These are phyloP conservation scores for Camponotus fellah DNA, from an alignment of 2,888 invertebrate species.

Conservation along the genomic window DNA sequence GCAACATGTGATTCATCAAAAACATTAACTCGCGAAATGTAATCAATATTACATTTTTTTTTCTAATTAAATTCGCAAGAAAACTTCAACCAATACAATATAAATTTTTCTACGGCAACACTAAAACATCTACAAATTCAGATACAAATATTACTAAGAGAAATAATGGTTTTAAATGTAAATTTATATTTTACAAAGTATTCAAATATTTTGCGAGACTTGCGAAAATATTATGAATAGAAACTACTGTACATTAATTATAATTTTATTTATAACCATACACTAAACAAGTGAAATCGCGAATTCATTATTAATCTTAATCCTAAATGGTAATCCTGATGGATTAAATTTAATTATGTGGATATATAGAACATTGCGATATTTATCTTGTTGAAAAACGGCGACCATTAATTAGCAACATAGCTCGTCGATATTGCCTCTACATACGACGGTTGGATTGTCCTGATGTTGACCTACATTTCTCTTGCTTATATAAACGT, in stretches of 20 bases:
- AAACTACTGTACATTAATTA: not conserved
- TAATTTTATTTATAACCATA: slow-evolving; percentile 13
- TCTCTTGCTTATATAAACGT: slow-evolving; percentile 23
- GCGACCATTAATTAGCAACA: slow-evolving; percentile 28
- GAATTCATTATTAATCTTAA: slow-evolving; percentile 12
- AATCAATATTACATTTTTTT: slow-evolving; percentile 12
- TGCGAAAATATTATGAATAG: not conserved
- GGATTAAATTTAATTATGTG: slow-evolving; percentile 16
- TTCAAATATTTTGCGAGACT: not conserved
- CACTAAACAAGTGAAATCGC: slow-evolving; percentile 3
- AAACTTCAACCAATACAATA: not conserved
- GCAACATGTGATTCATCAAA: not conserved
- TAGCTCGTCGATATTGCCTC: slow-evolving; percentile 1
- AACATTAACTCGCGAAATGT: not conserved
- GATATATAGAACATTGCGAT: slow-evolving; percentile 9
- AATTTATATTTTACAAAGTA: not conserved
- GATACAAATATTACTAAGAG: not conserved
- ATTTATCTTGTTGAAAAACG: not conserved
- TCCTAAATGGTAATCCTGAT: slow-evolving; percentile 1
- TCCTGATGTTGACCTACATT: slow-evolving; percentile 1
- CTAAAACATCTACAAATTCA: not conserved
- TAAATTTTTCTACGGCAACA: not conserved
- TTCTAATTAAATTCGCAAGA: not conserved
- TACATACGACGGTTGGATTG: not conserved
- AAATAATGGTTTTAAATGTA: not conserved